phyloP scores from a whole-genome alignment of 1,140 invertebrate species.

The Colletes gigas region DNA sequence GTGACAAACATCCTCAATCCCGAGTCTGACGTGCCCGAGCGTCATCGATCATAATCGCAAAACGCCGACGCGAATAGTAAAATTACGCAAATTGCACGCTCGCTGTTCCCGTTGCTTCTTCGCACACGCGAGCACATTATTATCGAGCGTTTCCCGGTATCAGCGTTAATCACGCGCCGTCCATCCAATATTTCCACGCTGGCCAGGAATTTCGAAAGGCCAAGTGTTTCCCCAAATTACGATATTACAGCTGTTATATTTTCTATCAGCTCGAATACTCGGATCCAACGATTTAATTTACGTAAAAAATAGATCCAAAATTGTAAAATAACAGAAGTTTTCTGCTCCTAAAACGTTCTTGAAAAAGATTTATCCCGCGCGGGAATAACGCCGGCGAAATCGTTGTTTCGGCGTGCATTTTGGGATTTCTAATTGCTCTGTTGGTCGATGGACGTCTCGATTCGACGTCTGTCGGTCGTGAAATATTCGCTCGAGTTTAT shows the following conservation, averaged over 20 bases:
- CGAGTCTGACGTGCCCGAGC: conserved; percentile 14
- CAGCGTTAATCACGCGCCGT: conserved; percentile 37
- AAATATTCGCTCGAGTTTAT: conserved; percentile 29
- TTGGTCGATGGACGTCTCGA: not conserved
- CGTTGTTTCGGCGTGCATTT: too few relatives aligned
- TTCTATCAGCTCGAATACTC: too few relatives aligned
- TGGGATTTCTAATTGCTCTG: too few relatives aligned
- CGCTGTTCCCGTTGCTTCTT: conserved; percentile 63
- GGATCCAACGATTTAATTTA: too few relatives aligned
- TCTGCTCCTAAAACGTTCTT: too few relatives aligned
- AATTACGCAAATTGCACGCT: conserved; percentile 43
- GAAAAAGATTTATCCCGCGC: too few relatives aligned
- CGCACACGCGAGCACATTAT: conserved; percentile 58
- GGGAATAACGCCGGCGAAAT: too few relatives aligned
- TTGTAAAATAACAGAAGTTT: too few relatives aligned
- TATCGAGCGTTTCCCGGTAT: conserved; percentile 51
- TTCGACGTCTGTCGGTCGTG: not conserved
- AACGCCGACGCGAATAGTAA: conserved; percentile 45
- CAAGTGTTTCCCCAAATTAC: too few relatives aligned
- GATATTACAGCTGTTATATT: too few relatives aligned
- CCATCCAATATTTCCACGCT: conserved; percentile 32
- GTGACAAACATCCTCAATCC: conserved; percentile 6
- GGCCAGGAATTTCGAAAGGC: too few relatives aligned
- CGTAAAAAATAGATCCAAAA: too few relatives aligned
- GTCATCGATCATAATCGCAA: conserved; percentile 44